Base-by-base conservation (phyloP, 2,113 vertebrate species). In the Archocentrus centrarchus region DNA sequence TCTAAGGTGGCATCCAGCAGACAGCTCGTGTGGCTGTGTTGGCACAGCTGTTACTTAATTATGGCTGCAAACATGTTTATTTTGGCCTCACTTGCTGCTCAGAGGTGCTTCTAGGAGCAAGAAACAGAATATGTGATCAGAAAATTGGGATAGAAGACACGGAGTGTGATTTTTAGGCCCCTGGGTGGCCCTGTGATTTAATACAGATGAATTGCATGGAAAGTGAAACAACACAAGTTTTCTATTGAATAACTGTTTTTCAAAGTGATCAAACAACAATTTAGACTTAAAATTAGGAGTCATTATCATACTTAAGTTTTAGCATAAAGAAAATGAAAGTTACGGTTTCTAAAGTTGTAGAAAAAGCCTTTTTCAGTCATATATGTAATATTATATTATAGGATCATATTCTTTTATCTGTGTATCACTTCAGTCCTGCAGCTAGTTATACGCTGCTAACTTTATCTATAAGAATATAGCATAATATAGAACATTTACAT, bases 31-130 rank as follows among this genome's bases (percentile, higher is more conserved):
- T 70, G 41, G 15, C 64, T 68, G 64, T 30, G 41, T 24, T 70
- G 64, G 64, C 41, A 4, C 41, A 50, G 64, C 64, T 50, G 64
- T 50, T 70, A 70, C 64, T 70, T 70, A 70, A 70, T 70, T 24
- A 30, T 70, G 64, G 27, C 66, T 73, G 66, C 7, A 53, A 73
- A 73, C 44, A 20, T 73, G 66, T 73, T 73, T 39, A 39, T 39
- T 41, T 53, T 24, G 30, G 17, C 17, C 17, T 73, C 66, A 2
- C 44, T 73, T 53, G 66, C 44, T 1, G 66, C 66, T 53, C 66
- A 32, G 10, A 32, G 17, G 15, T 73, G 66, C 24, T 18, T 2
- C 22, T 22, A 18, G 2, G 0, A 53, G 24, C 66, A 53, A 53
- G 30, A 70, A 8, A 32, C 24, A n/a, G 66, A 73, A 70, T 1